Evolutionary conservation across 2,888 invertebrate species (phyloP), one percentile per base, ranked within the genome.

Genomic region (Ormyrus thymus): DNA sequence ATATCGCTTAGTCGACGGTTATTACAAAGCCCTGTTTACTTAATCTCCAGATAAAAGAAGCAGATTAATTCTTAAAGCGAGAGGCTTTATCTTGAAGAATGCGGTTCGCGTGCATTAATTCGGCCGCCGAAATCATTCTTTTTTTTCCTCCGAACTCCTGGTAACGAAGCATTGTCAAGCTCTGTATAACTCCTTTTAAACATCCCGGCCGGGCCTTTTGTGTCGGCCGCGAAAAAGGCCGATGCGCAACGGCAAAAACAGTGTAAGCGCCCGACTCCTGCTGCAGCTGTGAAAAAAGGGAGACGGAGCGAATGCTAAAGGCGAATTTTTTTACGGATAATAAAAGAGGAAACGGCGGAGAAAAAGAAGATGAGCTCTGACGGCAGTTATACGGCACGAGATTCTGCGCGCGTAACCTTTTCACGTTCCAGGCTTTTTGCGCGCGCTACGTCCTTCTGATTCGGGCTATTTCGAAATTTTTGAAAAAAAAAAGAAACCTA

Each of bases 141-240:
- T n/a, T 53, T 11, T 55, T 46, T 10, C 15, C 29, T 6, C 56
- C 11, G 0, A 15, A 11, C 5, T 48, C 29, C 45, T 50, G 66
- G 61, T 75, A 79, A 79, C 59, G 71, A 76, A 61, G 66, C 66
- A 66, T 79, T 66, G 71, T 79, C 48, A 48, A 61, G 50, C 15
- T 55, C 10, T 51, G 6, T 56, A 51, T 62, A 75, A 66, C 74
- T 76, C 66, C 66, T 71, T 71, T 76, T 64, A 70, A 70, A 64
- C 53, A 43, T 10, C 69, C 59, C 7, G n/a, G 8, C 29, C 1
- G 29, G 56, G 43, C 56, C 65, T 75, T 71, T 75, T 64, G 48
- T 79, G 29, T 29, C 7, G 58, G 7, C 46, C 59, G 59, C 10
- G 53, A 69, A 70, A 71, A 65, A 56, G 8, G 50, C 11, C 8